Evolutionary conservation across 2,888 invertebrate species (phyloP).

Genomic region (Bimastos eiseni): DNA sequence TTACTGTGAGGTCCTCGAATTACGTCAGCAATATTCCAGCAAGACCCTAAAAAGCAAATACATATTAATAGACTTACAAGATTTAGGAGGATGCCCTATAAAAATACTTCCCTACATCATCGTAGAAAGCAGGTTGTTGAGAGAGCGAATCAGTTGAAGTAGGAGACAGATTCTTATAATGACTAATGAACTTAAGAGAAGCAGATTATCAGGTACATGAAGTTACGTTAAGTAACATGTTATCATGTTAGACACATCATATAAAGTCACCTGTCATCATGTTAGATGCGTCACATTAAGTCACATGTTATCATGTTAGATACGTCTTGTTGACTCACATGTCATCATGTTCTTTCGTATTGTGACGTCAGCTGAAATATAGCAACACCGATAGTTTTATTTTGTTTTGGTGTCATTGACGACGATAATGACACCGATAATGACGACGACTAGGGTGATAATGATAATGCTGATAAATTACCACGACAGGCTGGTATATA

Average conservation of each 20-base stretch:
- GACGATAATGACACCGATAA: background rate
- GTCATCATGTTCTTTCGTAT: slow-evolving; percentile 5
- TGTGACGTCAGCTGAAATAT: background rate
- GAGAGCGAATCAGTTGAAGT: too few relatives aligned
- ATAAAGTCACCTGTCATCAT: background rate
- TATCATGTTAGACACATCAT: background rate
- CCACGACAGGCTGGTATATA: too few relatives aligned
- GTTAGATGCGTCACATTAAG: too few relatives aligned
- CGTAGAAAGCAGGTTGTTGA: background rate
- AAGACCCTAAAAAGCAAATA: background rate
- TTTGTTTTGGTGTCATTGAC: background rate
- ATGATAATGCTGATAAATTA: too few relatives aligned
- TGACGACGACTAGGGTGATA: background rate
- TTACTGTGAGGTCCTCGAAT: background rate
- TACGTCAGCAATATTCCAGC: background rate
- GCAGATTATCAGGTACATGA: too few relatives aligned
- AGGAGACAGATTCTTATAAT: too few relatives aligned
- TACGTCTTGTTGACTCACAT: background rate
- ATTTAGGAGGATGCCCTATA: background rate
- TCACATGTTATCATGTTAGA: background rate
- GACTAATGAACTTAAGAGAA: too few relatives aligned
- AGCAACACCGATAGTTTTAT: background rate
- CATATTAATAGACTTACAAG: background rate
- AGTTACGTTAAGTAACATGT: too few relatives aligned
- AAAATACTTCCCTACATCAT: background rate